phyloP scores from a whole-genome alignment of 2,797 vertebrate genomes.

The Pelobates cultripes region DNA sequence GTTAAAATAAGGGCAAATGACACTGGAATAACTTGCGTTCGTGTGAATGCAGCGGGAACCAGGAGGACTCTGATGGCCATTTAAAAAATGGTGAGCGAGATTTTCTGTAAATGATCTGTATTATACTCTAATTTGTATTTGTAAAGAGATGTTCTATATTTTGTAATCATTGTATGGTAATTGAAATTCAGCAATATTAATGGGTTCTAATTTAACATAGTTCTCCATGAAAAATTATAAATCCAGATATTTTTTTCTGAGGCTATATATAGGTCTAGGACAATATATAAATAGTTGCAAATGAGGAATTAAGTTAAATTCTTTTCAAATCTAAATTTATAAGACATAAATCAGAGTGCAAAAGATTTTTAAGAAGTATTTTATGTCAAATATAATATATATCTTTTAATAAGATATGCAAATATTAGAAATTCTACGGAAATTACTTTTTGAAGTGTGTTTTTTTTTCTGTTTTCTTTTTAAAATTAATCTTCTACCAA shows the following conservation, averaged over 20 bases:
- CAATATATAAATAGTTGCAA: conserved; percentile 64
- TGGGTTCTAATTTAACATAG: conserved; percentile 84
- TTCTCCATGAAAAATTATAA: conserved; percentile 74
- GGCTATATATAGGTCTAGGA: conserved; percentile 76
- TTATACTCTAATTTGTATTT: conserved; percentile 91
- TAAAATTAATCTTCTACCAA: conserved; percentile 45
- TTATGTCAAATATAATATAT: conserved; percentile 71
- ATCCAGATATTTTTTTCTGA: conserved; percentile 80
- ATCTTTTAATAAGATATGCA: conserved; percentile 79
- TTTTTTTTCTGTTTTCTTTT: conserved; percentile 38
- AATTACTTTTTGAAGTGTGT: conserved; percentile 20
- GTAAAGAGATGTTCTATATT: conserved; percentile 99
- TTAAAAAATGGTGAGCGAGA: conserved; percentile 80
- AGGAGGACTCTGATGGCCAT: conserved; percentile 91
- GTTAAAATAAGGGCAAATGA: conserved; percentile 74
- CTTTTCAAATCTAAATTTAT: conserved; percentile 68
- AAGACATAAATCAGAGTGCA: conserved; percentile 60
- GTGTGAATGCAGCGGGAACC: conserved; percentile 88
- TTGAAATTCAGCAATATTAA: conserved; percentile 95
- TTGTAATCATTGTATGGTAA: conserved; percentile 97
- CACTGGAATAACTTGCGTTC: conserved; percentile 82
- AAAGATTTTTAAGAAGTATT: conserved; percentile 71
- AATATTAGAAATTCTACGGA: conserved; percentile 61
- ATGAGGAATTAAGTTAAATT: conserved; percentile 59
- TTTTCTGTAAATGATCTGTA: conserved; percentile 95